phyloP scores from a whole-genome alignment of 1,140 invertebrate species.

The Onthophagus taurus region DNA sequence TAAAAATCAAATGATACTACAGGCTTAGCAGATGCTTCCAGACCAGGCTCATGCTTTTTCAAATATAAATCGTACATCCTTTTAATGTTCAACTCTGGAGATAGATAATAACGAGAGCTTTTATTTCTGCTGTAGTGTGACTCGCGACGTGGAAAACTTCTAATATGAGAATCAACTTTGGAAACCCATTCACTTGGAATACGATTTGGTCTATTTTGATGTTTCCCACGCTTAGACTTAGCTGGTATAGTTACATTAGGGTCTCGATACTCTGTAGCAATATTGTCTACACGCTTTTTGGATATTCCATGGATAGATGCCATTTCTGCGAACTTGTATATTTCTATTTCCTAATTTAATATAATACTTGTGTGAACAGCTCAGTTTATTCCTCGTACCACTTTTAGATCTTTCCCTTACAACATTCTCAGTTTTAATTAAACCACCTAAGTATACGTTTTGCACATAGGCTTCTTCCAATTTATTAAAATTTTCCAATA shows the following conservation, averaged over 20 bases:
- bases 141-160: constrained; percentile 12
- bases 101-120: constrained; percentile 17
- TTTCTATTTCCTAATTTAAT: too few species aligned
- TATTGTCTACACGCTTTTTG: constrained; percentile 12
- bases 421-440: too few species aligned
- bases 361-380: too few species aligned
- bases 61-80: constrained; percentile 13
- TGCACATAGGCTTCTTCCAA: too few species aligned
- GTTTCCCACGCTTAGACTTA: constrained; percentile 8
- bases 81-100: constrained; percentile 15
- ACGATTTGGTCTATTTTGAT: constrained; percentile 8
- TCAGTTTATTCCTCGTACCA: too few species aligned
- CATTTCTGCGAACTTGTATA: constrained; percentile 12
- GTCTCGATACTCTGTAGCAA: too few species aligned
- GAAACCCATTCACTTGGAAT: constrained; percentile 7
- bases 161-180: constrained; percentile 12
- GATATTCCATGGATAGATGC: constrained; percentile 10
- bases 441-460: too few species aligned
- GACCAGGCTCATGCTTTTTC: constrained; percentile 16
- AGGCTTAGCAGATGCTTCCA: constrained; percentile 9
- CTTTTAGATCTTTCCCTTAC: too few species aligned
- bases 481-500: too few species aligned
- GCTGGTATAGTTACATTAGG: too few species aligned
- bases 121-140: constrained; percentile 16
- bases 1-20: constrained; percentile 17